Conservation (phyloP, 92 coral and sea anemone genomes). For the Epizoanthus ramosus region DNA sequence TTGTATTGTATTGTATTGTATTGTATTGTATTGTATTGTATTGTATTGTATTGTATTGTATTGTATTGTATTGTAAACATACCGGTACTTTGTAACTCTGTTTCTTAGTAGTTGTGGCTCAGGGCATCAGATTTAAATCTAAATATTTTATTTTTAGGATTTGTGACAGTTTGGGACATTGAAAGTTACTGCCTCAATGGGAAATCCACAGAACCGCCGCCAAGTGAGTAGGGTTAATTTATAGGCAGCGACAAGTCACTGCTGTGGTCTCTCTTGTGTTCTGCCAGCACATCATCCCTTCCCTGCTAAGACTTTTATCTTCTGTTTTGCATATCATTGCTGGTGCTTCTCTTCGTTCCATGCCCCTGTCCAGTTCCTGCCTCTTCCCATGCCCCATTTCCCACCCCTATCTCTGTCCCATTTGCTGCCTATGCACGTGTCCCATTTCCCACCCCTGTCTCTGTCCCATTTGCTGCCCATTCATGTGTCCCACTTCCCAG, state of each 20-base stretch:
- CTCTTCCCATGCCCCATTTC: neutral
- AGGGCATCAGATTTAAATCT: neutral
- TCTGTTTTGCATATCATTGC: neutral
- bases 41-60: no score
- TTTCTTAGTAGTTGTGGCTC: neutral
- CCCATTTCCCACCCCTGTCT: no score
- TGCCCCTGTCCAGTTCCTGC: neutral
- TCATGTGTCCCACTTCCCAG: neutral
- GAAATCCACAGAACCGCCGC: conserved; percentile 50
- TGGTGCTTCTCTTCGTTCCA: neutral
- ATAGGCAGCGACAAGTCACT: neutral
- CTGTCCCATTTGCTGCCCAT: no score
- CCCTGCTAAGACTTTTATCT: no score
- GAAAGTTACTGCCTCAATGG: conserved; percentile 78
- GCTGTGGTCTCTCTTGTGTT: no score
- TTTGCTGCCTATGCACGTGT: neutral
- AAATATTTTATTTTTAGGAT: conserved; percentile 60
- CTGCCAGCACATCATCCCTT: no score
- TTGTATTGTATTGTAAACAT: no score
- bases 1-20: no score
- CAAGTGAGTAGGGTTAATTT: conserved; percentile 35
- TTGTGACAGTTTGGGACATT: conserved; percentile 82
- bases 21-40: no score
- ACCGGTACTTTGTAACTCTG: no score
- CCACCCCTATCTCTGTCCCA: neutral